phyloP scores from a whole-genome alignment of 2,113 vertebrate species.

The Condylura cristata region DNA sequence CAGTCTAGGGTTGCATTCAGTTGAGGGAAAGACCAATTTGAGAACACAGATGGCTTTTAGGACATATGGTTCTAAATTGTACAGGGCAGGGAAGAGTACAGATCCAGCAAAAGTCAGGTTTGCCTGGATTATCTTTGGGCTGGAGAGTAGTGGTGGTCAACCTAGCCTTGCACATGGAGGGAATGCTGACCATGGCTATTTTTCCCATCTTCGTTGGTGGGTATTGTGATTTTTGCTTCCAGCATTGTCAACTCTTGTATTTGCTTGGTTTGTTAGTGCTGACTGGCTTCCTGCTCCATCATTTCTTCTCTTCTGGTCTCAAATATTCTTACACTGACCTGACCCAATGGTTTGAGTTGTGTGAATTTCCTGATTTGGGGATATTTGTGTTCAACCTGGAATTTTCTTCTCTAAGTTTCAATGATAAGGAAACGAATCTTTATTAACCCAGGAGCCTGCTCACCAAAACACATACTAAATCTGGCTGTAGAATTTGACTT shows the following conservation, averaged over 20 bases:
- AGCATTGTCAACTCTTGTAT: neutral
- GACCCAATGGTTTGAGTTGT: neutral
- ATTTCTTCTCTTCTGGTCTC: constrained; percentile 3
- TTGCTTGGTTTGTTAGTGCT: constrained; percentile 34
- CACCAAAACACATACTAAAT: constrained; percentile 65
- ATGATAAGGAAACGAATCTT: constrained; percentile 60
- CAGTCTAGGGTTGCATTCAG: neutral
- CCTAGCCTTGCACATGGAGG: neutral
- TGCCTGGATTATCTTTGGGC: neutral
- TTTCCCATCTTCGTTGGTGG: neutral
- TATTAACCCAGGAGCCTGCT: constrained; percentile 56
- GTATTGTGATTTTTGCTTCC: constrained; percentile 39
- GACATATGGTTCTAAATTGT: neutral
- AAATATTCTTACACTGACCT: neutral
- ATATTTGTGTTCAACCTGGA: constrained; percentile 39
- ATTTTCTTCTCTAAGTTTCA: constrained; percentile 34
- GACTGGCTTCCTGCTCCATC: neutral
- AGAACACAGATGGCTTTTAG: neutral
- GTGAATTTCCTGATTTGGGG: constrained; percentile 26
- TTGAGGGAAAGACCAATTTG: constrained; percentile 16
- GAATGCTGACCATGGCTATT: neutral
- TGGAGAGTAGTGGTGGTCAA: neutral
- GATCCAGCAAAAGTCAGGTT: neutral
- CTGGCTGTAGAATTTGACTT: constrained; percentile 78
- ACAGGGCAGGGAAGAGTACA: neutral